Conservation (phyloP, 1,140 invertebrate species). For the Maconellicoccus hirsutus region DNA sequence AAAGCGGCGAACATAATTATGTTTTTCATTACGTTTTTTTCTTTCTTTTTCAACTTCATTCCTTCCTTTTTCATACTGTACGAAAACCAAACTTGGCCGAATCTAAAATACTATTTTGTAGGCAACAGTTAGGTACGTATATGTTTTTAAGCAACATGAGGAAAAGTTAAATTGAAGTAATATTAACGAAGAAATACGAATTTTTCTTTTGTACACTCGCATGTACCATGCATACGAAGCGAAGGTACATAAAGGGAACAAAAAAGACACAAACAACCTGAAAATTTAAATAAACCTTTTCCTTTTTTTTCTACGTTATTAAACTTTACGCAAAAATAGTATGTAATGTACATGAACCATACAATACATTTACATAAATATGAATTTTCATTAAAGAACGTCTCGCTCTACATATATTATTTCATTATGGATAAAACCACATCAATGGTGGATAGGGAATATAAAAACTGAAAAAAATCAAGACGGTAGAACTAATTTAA, state of each 20-base stretch:
- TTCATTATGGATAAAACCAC: too few species aligned
- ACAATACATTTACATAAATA: not conserved
- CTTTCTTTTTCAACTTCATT: not conserved
- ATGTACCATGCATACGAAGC: not conserved
- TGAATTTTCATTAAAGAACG: not conserved
- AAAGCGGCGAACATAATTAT: conserved; percentile 1
- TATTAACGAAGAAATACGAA: not conserved
- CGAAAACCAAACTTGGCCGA: not conserved
- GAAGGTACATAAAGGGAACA: not conserved
- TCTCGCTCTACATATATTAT: not conserved
- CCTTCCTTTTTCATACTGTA: not conserved
- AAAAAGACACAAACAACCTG: not conserved
- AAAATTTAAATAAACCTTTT: not conserved
- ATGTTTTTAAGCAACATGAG: not conserved
- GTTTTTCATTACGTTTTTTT: conserved; percentile 11
- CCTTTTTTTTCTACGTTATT: not conserved
- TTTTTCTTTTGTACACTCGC: not conserved
- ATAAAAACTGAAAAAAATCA: too few species aligned
- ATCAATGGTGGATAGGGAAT: too few species aligned
- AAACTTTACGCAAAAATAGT: too few species aligned
- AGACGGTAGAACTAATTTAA: too few species aligned
- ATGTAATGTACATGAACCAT: not conserved
- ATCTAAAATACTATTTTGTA: not conserved
- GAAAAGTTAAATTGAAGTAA: not conserved
- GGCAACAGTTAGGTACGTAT: not conserved